Evolutionary conservation across 2,113 vertebrate species (phyloP).

Genomic region (Toxotes jaculatrix): DNA sequence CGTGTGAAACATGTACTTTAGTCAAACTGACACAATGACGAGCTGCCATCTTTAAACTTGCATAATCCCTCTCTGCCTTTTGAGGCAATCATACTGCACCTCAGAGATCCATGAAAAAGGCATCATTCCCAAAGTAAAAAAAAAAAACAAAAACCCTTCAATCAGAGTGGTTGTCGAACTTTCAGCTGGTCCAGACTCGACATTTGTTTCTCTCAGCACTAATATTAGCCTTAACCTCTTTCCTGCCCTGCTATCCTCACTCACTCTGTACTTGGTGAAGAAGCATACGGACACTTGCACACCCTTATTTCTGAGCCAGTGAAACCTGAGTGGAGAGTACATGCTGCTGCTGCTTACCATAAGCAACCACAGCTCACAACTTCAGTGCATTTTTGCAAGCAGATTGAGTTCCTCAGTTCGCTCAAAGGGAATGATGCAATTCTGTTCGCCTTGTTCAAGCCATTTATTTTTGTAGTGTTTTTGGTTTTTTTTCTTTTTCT

Average conservation of each 20-base stretch:
- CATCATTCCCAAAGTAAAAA: conserved; percentile 81
- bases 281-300: conserved; percentile 82
- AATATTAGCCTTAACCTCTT: conserved; percentile 87
- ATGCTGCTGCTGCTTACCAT: conserved; percentile 68
- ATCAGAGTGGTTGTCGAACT: conserved; percentile 80
- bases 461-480: conserved; percentile 78
- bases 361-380: conserved; percentile 70
- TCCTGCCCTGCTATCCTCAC: conserved; percentile 77
- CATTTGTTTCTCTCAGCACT: conserved; percentile 82
- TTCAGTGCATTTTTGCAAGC: conserved; percentile 72
- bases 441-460: conserved; percentile 80
- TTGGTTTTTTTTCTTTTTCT: conserved; percentile 56
- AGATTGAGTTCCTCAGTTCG: conserved; percentile 61
- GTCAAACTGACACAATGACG: conserved; percentile 75
- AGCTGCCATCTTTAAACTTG: conserved; percentile 82
- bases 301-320: conserved; percentile 86
- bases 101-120: conserved; percentile 77
- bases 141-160: conserved; percentile 47
- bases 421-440: conserved; percentile 83
- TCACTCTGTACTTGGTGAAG: conserved; percentile 79
- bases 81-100: conserved; percentile 79
- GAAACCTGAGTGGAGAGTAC: conserved; percentile 77
- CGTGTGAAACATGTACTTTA: conserved; percentile 72
- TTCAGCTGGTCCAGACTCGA: conserved; percentile 71
- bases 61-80: conserved; percentile 76